Base-by-base conservation (phyloP, 2,888 invertebrate genomes). In the Drosophila emarginata region DNA sequence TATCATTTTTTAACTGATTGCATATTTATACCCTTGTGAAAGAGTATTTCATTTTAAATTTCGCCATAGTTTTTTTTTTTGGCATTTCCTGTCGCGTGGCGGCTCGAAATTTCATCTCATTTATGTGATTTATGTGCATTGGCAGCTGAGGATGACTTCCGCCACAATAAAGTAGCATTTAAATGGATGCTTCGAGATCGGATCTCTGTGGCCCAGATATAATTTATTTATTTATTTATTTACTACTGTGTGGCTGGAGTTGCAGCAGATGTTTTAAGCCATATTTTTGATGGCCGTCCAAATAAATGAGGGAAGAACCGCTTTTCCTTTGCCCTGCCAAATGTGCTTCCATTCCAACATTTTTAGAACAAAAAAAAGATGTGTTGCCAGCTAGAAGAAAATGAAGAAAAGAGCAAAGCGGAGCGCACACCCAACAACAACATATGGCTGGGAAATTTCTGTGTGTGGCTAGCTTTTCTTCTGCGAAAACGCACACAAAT, bases 401-500 rank as follows among this genome's bases (percentile, higher is more conserved):
- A 32, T 9, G 32, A 32, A 32, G 32, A 32, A 32, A 45, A 45
- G 45, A 18, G 9, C 18, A 45, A 12, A 45, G 21, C 12, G 9
- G 15, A 45, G 45, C 45, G 40, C 45, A 9, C 14, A 39, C 0
- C n/a, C 40, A 36, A 36, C 28, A 36, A 7, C 1, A 45, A 45
- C 45, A 45, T 45, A 45, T 45, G 45, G 45, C 45, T 45, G 45
- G 45, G 45, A 45, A 45, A 45, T 45, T 45, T 45, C 11, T 21
- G 21, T 45, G 45, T 45, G 45, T 21, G 45, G 32, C 32, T 32
- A 32, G 11, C 6, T n/a, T 45, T 21, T 12, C 21, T 21, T 45
- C 45, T 45, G 45, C 21, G 45, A 45, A 45, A 45, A 45, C 32
- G 21, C 18, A 32, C 32, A 32, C 4, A 32, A 87, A 87, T 82